Evolutionary conservation across 2,797 vertebrate species (phyloP).

Genomic region (Nasua narica): DNA sequence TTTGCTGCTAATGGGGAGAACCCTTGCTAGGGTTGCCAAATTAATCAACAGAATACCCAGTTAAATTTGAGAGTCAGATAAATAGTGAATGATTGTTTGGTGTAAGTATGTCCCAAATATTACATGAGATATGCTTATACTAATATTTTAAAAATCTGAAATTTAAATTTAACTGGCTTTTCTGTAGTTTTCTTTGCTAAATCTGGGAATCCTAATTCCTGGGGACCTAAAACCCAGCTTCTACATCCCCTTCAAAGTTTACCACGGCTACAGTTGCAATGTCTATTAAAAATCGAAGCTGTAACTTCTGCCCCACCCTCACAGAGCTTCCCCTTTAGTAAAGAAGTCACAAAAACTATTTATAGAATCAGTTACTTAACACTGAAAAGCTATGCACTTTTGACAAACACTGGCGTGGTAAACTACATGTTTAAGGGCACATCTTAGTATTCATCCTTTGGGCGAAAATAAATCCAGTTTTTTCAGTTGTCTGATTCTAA

Average conservation of each 20-base stretch:
- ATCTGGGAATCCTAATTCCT: neutral
- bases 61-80: slow-evolving; percentile 7
- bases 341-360: slow-evolving; percentile 10
- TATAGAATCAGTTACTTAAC: slow-evolving; percentile 23
- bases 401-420: neutral
- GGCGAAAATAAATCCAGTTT: neutral
- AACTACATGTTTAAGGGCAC: neutral
- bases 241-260: neutral
- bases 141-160: neutral
- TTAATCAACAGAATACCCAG: neutral
- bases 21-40: neutral
- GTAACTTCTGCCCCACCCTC: neutral
- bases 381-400: neutral
- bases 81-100: neutral
- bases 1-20: neutral
- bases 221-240: neutral
- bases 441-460: neutral
- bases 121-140: neutral
- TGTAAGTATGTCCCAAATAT: neutral
- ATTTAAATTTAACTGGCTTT: neutral
- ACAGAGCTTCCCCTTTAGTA: neutral
- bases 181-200: slow-evolving; percentile 24
- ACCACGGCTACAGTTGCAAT: neutral
- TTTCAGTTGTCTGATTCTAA: slow-evolving; percentile 3
- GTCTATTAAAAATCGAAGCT: slow-evolving; percentile 7